Conservation (phyloP, 2,113 vertebrate genomes). For the Pteropus alecto region DNA sequence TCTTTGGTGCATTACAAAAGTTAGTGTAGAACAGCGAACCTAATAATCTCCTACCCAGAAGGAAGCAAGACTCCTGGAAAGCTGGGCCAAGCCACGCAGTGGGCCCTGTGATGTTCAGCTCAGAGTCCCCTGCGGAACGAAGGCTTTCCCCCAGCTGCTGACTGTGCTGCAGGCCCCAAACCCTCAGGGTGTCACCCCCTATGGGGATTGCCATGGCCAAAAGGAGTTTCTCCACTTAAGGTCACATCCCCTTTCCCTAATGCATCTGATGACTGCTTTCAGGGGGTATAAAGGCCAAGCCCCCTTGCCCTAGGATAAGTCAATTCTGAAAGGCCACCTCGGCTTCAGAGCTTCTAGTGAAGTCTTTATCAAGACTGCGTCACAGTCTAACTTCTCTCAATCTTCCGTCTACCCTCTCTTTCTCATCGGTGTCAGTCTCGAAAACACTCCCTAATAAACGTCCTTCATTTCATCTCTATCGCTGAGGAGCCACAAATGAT, state of each 20-base stretch:
- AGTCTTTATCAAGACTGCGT: too few relatives aligned
- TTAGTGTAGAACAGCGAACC: background rate
- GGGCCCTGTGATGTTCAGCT: accelerated
- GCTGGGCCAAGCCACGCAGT: background rate
- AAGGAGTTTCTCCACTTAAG: background rate
- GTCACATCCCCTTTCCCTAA: too few relatives aligned
- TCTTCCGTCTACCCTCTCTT: background rate
- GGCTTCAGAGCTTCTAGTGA: background rate
- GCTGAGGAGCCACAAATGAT: background rate
- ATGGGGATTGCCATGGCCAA: accelerated
- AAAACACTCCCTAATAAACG: background rate
- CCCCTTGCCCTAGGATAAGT: too few relatives aligned
- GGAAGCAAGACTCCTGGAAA: background rate
- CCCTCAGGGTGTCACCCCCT: background rate
- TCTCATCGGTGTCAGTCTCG: background rate
- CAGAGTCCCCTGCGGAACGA: background rate
- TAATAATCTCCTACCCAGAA: background rate
- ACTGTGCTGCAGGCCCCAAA: background rate
- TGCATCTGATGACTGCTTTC: background rate
- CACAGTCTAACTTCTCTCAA: background rate
- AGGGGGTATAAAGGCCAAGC: background rate
- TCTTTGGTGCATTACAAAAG: background rate
- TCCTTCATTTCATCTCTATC: background rate
- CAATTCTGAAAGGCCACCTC: background rate
- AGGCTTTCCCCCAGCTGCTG: background rate